phyloP scores from a whole-genome alignment of 1,140 invertebrate genomes.

The Lycorma delicatula region DNA sequence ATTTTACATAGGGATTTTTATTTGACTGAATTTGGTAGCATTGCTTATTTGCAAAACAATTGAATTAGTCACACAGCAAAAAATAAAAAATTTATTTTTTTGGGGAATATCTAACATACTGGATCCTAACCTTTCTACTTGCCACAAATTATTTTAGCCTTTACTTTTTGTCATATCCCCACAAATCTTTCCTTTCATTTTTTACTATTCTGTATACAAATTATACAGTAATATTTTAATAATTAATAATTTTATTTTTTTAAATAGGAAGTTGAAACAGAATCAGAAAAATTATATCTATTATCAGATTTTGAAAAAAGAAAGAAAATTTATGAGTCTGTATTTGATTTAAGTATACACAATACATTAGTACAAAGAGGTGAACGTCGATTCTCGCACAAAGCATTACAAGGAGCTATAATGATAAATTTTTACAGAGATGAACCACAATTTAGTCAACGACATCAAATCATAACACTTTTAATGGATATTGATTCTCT shows the following conservation, averaged over 20 bases:
- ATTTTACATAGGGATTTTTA: no score
- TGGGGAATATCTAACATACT: no score
- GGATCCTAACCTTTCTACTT: no score
- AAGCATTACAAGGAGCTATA: constrained; percentile 88
- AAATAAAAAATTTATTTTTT: no score
- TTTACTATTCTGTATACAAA: no score
- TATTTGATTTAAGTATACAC: constrained; percentile 77
- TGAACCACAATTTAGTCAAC: constrained; percentile 92
- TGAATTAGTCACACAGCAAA: no score
- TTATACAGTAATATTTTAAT: no score
- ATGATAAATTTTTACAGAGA: constrained; percentile 97
- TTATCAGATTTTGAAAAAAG: constrained; percentile 62
- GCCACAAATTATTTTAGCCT: no score
- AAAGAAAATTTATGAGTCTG: constrained; percentile 76
- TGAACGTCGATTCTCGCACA: constrained; percentile 82
- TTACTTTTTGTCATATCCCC: no score
- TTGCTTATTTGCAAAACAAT: no score
- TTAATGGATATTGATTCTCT: constrained; percentile 97
- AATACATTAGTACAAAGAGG: constrained; percentile 70
- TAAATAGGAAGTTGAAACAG: constrained; percentile 47
- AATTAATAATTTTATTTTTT: background rate
- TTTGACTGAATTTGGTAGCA: no score
- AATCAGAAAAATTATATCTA: constrained; percentile 47
- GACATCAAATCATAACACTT: constrained; percentile 85
- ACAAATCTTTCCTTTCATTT: no score